Conservation (phyloP, 2,888 invertebrate species). For the Calliopum simillimum region DNA sequence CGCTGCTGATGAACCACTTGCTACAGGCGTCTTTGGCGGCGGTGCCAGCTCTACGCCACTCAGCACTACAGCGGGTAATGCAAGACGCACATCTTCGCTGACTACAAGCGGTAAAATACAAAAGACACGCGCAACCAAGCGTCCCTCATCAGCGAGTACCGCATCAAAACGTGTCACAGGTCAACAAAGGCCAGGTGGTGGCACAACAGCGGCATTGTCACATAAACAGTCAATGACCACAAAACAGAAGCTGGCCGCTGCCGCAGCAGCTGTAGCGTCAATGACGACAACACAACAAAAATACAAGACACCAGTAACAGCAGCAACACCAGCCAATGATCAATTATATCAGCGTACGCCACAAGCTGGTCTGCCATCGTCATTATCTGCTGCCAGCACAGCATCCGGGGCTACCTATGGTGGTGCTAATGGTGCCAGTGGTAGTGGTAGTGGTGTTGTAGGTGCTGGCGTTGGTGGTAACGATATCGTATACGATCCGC, state of each 20-base stretch:
- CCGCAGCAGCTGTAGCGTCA: constrained; percentile 45
- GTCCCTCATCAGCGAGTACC: constrained; percentile 42
- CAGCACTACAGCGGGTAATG: constrained; percentile 55
- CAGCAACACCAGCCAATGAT: constrained; percentile 50
- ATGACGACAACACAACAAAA: constrained; percentile 47
- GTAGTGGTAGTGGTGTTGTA: too few species aligned
- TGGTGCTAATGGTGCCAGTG: constrained; percentile 39
- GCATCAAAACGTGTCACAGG: constrained; percentile 36
- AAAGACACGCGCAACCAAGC: constrained; percentile 58
- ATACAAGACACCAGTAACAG: constrained; percentile 47
- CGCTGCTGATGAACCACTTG: constrained; percentile 53
- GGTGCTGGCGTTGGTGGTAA: constrained; percentile 44
- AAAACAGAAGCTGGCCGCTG: constrained; percentile 51
- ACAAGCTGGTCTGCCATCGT: constrained; percentile 53
- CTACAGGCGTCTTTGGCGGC: constrained; percentile 42
- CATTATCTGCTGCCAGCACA: constrained; percentile 41
- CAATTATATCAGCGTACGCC: constrained; percentile 53
- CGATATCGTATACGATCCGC: constrained; percentile 62
- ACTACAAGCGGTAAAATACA: constrained; percentile 58
- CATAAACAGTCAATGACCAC: constrained; percentile 50
- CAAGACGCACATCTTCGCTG: constrained; percentile 54
- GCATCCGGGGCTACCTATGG: constrained; percentile 41
- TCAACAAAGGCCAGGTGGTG: constrained; percentile 47
- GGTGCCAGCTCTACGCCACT: constrained; percentile 45
- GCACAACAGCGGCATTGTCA: constrained; percentile 47